These are phyloP conservation scores for Phaetusa simplex DNA, from an alignment of 2,113 vertebrate genomes.

Conservation along the genomic window DNA sequence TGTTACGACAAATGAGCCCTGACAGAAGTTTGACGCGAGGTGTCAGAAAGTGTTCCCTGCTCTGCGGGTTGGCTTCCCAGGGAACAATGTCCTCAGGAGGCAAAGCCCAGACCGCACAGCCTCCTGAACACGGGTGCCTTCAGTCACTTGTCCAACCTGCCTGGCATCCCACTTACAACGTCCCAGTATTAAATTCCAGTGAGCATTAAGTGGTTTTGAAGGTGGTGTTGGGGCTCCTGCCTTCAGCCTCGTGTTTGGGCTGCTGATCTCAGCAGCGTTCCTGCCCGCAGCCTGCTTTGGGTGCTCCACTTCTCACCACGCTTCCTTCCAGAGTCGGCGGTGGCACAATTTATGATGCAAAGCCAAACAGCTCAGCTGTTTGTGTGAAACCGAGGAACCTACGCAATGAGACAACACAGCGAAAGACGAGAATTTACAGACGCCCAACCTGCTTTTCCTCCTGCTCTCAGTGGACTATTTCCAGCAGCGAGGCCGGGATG, in stretches of 20 bases:
- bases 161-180: background rate
- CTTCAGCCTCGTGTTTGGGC: background rate
- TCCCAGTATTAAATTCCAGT: background rate
- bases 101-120: rapidly evolving
- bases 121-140: background rate
- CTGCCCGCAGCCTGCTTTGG: background rate
- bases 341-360: background rate
- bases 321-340: rapidly evolving
- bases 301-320: background rate
- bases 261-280: background rate
- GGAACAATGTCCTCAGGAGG: background rate
- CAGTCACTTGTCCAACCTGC: background rate
- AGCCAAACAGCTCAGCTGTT: background rate
- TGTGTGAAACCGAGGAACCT: background rate
- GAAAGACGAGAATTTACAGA: background rate
- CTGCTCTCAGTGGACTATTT: background rate
- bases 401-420: background rate
- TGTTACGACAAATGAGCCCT: background rate
- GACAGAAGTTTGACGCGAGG: background rate
- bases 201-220: background rate
- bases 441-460: background rate
- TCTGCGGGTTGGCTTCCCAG: background rate
- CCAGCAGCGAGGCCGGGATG: background rate
- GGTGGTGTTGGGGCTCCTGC: background rate
- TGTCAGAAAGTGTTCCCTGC: background rate